phyloP scores from a whole-genome alignment of 2,888 invertebrate species.

The Anaspis maculata region DNA sequence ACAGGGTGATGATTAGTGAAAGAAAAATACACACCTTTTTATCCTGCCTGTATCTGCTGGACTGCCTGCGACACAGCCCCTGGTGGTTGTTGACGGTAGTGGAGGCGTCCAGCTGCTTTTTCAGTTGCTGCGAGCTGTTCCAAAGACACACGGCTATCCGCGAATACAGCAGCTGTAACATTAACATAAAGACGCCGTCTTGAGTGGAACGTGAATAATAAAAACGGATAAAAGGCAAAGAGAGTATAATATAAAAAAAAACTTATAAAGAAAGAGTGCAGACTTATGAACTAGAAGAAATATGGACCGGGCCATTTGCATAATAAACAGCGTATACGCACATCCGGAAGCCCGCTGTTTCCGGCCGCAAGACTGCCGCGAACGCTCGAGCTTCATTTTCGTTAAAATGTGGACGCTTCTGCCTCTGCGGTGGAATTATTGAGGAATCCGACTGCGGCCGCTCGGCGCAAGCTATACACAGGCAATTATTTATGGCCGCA shows the following conservation, averaged over 20 bases:
- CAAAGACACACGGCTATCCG: constrained; percentile 78
- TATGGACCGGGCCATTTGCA: background rate
- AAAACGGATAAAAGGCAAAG: no score
- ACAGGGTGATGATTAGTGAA: no score
- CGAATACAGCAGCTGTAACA: constrained; percentile 63
- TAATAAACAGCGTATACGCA: no score
- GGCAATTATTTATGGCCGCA: no score
- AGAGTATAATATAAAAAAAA: no score
- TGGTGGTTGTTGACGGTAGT: constrained; percentile 27
- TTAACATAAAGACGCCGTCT: constrained; percentile 1
- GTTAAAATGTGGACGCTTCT: no score
- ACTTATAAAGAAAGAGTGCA: background rate
- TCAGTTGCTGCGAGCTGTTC: constrained; percentile 63
- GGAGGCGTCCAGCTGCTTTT: constrained; percentile 44
- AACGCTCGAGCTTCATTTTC: no score
- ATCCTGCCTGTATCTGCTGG: constrained; percentile 43
- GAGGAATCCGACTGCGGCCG: no score
- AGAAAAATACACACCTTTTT: constrained; percentile 36
- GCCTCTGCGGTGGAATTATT: no score
- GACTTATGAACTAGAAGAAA: constrained; percentile 1
- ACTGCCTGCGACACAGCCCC: constrained; percentile 37
- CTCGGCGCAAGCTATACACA: no score
- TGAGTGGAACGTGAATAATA: background rate
- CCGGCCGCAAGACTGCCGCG: no score
- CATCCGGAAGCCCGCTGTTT: no score